Evolutionary conservation across 1,140 invertebrate species (phyloP), one percentile per base, ranked within the genome.

Genomic region (Scaptomyza hsui): DNA sequence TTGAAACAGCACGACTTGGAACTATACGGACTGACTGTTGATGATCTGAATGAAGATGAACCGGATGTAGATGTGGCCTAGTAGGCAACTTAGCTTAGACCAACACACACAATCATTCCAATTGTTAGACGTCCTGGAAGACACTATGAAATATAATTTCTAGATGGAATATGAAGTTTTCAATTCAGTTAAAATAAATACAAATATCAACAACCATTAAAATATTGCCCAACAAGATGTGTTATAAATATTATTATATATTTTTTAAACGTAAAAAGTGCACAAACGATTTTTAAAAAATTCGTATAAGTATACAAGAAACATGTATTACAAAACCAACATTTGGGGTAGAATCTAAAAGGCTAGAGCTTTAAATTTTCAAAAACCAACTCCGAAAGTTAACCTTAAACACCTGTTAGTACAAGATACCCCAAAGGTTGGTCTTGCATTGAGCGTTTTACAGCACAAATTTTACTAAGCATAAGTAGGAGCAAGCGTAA

Each of bases 1-100:
- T 49, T 91, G 0, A 90, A 90, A 45, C 56, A 86, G 39, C 90
- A 91, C 26, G 83, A 88, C 16, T 24, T 78, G 48, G 64, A 88
- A n/a, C 53, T 81, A 10, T 86, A 88, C 16, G 81, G 81, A 13
- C 77, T 88, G 53, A 68, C 61, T 64, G 62, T 81, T 3, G 81
- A 86, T 44, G 82, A 85, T 41, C n/a, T 83, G 6, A 64, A 63
- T 2, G 73, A 81, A 10, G 82, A 81, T 13, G 81, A 85, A 19
- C 73, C 73, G 13, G 78, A 86, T 42, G 82, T 86, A 12, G 81
- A 86, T 72, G 77, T 81, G 32, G 82, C 81, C 9, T 86, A 74
- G 47, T 3, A 35, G 5, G 2, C 1, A 13, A 42, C 26, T 24
- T n/a, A 37, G 10, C 10, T 16, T 7, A 47, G 3, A 24, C 29